A percentile compares a stretch with the other conserved stretches of the same genome.
phyloP scores from a whole-genome alignment of 2,888 invertebrate genomes.

The Andrena flavipes region DNA sequence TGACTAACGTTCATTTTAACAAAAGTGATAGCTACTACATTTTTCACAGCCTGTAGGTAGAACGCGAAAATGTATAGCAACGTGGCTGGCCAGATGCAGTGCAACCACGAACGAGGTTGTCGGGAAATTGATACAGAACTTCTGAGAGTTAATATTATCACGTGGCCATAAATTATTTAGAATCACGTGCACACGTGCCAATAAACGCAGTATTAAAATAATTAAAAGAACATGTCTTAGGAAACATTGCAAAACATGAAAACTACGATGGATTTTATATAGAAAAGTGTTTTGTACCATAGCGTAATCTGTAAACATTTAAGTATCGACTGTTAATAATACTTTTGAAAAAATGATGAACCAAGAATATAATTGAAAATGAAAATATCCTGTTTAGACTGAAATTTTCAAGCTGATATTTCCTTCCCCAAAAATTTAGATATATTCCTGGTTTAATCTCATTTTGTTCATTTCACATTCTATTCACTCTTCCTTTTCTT shows the following conservation, averaged over 20 bases:
- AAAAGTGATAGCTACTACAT: neutral
- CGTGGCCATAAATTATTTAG: slow-evolving; percentile 31
- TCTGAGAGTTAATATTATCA: slow-evolving; percentile 47
- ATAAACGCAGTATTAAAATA: neutral
- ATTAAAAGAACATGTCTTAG: slow-evolving; percentile 13
- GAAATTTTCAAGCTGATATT: neutral
- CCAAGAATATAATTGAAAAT: too few species aligned
- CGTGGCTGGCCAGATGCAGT: slow-evolving; percentile 19
- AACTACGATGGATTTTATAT: neutral
- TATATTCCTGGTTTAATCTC: neutral
- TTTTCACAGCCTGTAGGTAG: slow-evolving; percentile 6
- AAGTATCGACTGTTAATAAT: too few species aligned
- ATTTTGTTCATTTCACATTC: too few species aligned
- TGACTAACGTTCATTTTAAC: too few species aligned
- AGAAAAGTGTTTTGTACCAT: neutral
- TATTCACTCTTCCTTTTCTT: neutral
- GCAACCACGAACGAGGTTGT: slow-evolving; percentile 39
- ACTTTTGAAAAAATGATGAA: too few species aligned
- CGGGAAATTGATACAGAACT: slow-evolving; percentile 51
- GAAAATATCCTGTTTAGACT: neutral
- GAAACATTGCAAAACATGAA: neutral
- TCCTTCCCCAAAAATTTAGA: too few species aligned
- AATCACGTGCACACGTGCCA: slow-evolving; percentile 22
- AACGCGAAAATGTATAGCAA: slow-evolving; percentile 14
- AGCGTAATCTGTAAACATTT: neutral